Evolutionary conservation across 2,797 vertebrate species (phyloP).

Genomic region (Buceros bicornis): DNA sequence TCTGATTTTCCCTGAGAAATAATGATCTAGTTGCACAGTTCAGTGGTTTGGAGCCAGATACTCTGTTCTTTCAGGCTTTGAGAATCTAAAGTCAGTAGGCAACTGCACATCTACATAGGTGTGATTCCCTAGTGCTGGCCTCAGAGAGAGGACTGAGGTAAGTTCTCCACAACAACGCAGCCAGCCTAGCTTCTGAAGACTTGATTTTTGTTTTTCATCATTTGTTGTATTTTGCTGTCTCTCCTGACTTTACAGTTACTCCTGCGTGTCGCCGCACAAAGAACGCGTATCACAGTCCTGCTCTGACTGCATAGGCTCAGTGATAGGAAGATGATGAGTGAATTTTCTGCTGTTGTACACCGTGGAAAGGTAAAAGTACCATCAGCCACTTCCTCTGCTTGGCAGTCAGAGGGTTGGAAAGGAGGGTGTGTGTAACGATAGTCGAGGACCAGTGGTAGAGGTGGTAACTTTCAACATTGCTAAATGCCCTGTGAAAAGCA

Average conservation of each 20-base stretch:
- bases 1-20: constrained; percentile 14
- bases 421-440: background rate
- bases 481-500: background rate
- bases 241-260: background rate
- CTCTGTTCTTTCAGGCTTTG: background rate
- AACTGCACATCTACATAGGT: background rate
- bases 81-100: background rate
- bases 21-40: background rate
- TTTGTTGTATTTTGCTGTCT: background rate
- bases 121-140: background rate
- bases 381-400: background rate
- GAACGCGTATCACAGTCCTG: background rate
- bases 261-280: background rate
- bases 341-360: background rate
- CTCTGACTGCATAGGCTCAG: background rate
- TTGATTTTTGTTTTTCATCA: background rate
- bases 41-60: background rate
- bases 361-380: background rate
- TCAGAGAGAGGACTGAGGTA: background rate
- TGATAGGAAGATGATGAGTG: background rate
- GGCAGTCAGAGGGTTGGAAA: background rate
- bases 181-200: background rate
- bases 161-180: background rate
- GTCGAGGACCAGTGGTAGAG: background rate
- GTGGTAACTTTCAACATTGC: background rate